Percentiles rank a stretch among this genome's conserved stretches.
phyloP scores from a whole-genome alignment of 2,113 vertebrate genomes.

The Bujurquina vittata region DNA sequence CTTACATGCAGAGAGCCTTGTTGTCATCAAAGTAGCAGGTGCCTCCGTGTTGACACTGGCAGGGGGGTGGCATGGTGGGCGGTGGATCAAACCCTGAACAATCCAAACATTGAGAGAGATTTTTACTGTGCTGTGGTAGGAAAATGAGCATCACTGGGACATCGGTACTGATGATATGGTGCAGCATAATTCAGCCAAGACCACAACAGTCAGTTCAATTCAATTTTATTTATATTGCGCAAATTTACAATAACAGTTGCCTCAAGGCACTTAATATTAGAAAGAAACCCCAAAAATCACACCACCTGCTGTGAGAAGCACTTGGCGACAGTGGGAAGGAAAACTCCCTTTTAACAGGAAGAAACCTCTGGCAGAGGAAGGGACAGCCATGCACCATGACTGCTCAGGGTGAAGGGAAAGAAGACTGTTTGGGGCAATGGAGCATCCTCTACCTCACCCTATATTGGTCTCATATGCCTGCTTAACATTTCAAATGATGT shows the following conservation, averaged over 20 bases:
- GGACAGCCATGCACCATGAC: too few relatives aligned
- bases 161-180: background rate
- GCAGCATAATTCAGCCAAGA: background rate
- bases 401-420: too few relatives aligned
- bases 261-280: background rate
- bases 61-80: constrained; percentile 75
- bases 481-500: too few relatives aligned
- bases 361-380: background rate
- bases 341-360: too few relatives aligned
- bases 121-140: background rate
- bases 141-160: background rate
- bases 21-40: constrained; percentile 78
- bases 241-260: background rate
- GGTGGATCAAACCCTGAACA: constrained; percentile 63
- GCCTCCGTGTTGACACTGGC: constrained; percentile 75
- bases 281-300: background rate
- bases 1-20: constrained; percentile 74
- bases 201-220: background rate
- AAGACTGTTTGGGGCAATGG: too few relatives aligned
- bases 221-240: background rate
- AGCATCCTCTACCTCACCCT: too few relatives aligned
- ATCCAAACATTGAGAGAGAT: background rate
- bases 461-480: too few relatives aligned
- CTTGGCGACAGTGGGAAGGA: background rate
- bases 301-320: background rate